A percentile compares a stretch with the other conserved stretches of the same genome.
Evolutionary conservation across 2,888 invertebrate species (phyloP).

Genomic region (Xylota segnis): DNA sequence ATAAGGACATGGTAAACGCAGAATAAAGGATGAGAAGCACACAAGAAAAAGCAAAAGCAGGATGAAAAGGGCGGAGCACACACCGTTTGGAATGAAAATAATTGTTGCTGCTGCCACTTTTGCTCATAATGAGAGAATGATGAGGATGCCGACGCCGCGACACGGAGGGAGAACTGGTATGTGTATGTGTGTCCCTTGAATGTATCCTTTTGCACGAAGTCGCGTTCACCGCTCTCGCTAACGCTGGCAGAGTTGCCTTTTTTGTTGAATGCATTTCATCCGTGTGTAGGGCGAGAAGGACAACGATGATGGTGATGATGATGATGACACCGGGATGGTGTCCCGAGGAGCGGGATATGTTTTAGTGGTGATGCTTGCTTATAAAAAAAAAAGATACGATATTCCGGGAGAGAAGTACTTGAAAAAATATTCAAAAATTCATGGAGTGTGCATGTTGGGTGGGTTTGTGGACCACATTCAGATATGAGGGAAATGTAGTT

Average conservation of each 20-base stretch:
- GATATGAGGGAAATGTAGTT: slow-evolving; percentile 27
- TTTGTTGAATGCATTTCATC: slow-evolving; percentile 50
- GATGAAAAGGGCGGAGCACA: slow-evolving; percentile 19
- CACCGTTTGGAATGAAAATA: slow-evolving; percentile 56
- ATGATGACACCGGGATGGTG: not conserved
- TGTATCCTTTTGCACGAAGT: slow-evolving; percentile 64
- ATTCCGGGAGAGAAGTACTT: not conserved
- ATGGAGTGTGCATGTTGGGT: slow-evolving; percentile 8
- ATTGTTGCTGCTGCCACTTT: slow-evolving; percentile 70
- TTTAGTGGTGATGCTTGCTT: not conserved
- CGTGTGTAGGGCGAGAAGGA: slow-evolving; percentile 17
- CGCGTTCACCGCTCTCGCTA: slow-evolving; percentile 47
- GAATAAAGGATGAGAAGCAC: slow-evolving; percentile 48
- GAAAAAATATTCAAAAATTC: slow-evolving; percentile 38
- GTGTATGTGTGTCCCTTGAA: slow-evolving; percentile 33
- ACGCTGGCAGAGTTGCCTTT: slow-evolving; percentile 46
- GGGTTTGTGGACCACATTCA: not conserved
- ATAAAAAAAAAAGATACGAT: slow-evolving; percentile 7
- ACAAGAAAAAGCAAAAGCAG: slow-evolving; percentile 15
- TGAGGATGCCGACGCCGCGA: slow-evolving; percentile 12
- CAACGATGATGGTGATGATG: slow-evolving; percentile 8
- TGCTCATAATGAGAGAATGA: slow-evolving; percentile 62
- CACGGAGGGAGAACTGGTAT: not conserved
- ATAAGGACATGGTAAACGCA: slow-evolving; percentile 65
- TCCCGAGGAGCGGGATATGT: not conserved